Evolutionary conservation across 2,888 invertebrate genomes (phyloP).

Genomic region (Tetheella fluctuosa): DNA sequence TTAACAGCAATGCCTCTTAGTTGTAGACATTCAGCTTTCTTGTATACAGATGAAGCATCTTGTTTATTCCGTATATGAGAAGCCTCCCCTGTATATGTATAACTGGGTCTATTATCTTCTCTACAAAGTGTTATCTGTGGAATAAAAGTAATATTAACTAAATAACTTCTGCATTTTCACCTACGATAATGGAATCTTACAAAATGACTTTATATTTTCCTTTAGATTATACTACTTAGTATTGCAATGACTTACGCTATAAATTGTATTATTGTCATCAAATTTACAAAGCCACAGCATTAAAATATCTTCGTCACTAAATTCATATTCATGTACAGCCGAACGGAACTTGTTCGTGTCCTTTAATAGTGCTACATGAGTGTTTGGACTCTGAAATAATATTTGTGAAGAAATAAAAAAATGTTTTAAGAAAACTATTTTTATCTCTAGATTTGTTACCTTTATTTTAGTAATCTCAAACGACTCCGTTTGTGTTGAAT

Average conservation of each 20-base stretch:
- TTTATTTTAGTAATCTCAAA: not conserved
- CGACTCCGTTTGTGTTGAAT: constrained; percentile 1
- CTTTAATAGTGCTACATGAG: not conserved
- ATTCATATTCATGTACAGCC: constrained; percentile 1
- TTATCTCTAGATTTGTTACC: not conserved
- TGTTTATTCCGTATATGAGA: constrained; percentile 44
- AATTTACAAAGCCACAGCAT: constrained; percentile 49
- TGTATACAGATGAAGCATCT: constrained; percentile 33
- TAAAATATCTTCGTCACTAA: constrained; percentile 33
- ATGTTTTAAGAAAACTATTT: not conserved
- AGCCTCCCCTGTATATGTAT: constrained; percentile 48
- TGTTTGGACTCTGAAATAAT: not conserved
- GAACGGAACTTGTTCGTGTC: not conserved
- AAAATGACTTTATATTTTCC: no score
- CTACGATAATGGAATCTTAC: not conserved
- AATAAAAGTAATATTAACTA: not conserved
- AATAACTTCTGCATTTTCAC: not conserved
- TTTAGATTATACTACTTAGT: not conserved
- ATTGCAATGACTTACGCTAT: constrained; percentile 31
- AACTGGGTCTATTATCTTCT: constrained; percentile 40
- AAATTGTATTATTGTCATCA: constrained; percentile 33
- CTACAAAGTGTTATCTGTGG: constrained; percentile 40
- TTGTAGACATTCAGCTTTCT: constrained; percentile 41
- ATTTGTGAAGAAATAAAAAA: not conserved
- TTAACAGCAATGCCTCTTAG: constrained; percentile 37